Conservation (phyloP, 1,140 invertebrate species). For the Microplitis demolitor region DNA sequence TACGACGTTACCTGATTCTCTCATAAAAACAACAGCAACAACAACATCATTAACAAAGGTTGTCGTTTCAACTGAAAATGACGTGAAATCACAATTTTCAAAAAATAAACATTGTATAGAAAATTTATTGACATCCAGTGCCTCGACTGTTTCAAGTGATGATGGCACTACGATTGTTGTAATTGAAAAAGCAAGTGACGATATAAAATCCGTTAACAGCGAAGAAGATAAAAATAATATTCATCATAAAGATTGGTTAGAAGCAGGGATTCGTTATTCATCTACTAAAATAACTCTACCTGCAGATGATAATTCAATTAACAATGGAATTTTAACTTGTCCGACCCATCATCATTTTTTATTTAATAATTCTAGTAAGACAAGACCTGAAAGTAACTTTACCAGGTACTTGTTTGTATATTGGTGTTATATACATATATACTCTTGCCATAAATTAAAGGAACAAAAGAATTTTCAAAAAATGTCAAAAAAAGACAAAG, state of each 20-base stretch:
- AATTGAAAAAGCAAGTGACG: conserved; percentile 48
- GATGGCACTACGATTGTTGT: conserved; percentile 48
- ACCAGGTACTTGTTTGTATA: not conserved
- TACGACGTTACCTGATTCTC: no score
- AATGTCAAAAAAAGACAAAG: no score
- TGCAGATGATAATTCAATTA: conserved; percentile 35
- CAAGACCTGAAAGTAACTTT: not conserved
- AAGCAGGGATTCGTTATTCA: conserved; percentile 56
- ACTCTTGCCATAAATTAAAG: not conserved
- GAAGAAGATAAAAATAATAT: conserved; percentile 49
- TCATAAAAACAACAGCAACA: no score
- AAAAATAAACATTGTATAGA: not conserved
- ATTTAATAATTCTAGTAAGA: not conserved
- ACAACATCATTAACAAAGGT: no score
- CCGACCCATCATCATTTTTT: not conserved
- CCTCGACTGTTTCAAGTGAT: conserved; percentile 29
- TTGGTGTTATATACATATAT: not conserved
- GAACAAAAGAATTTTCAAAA: no score
- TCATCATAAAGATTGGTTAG: conserved; percentile 56
- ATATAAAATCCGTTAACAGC: conserved; percentile 34
- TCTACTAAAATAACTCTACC: conserved; percentile 56
- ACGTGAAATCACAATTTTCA: not conserved
- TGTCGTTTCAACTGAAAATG: not conserved
- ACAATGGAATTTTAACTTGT: not conserved
- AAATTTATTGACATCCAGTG: not conserved